These are phyloP conservation scores for Cydia fagiglandana DNA, from an alignment of 1,140 invertebrate genomes.

Conservation along the genomic window DNA sequence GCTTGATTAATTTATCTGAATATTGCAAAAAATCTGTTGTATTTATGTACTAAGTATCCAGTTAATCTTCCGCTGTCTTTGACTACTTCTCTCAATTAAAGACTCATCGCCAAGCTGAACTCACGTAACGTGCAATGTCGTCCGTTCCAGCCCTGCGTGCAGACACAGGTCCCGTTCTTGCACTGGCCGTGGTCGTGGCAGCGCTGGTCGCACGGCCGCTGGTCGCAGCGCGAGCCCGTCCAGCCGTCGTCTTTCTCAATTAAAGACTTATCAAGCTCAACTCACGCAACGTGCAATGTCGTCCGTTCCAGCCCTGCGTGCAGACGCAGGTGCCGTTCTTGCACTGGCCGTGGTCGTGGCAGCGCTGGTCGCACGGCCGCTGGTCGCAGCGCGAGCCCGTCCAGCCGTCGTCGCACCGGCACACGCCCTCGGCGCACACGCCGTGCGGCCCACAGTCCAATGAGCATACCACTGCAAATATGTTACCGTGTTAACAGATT, in stretches of 20 bases:
- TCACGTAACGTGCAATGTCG: constrained; percentile 97
- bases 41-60: too few species aligned
- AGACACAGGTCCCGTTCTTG: constrained; percentile 97
- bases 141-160: constrained; percentile 98
- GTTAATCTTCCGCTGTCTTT: too few species aligned
- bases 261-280: too few species aligned
- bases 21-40: too few species aligned
- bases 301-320: constrained; percentile 97
- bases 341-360: constrained; percentile 97
- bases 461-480: constrained; percentile 88
- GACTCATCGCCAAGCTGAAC: constrained; percentile 67
- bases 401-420: constrained; percentile 95
- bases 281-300: constrained; percentile 97
- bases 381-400: constrained; percentile 94
- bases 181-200: constrained; percentile 98
- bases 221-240: constrained; percentile 94
- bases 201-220: constrained; percentile 92
- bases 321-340: constrained; percentile 98
- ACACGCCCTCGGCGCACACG: constrained; percentile 92
- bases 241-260: constrained; percentile 94
- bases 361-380: constrained; percentile 92
- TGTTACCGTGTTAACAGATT: not conserved
- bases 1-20: too few species aligned
- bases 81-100: too few species aligned
- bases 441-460: constrained; percentile 95